phyloP scores from a whole-genome alignment of 2,797 vertebrate species.

The Amblyraja radiata region DNA sequence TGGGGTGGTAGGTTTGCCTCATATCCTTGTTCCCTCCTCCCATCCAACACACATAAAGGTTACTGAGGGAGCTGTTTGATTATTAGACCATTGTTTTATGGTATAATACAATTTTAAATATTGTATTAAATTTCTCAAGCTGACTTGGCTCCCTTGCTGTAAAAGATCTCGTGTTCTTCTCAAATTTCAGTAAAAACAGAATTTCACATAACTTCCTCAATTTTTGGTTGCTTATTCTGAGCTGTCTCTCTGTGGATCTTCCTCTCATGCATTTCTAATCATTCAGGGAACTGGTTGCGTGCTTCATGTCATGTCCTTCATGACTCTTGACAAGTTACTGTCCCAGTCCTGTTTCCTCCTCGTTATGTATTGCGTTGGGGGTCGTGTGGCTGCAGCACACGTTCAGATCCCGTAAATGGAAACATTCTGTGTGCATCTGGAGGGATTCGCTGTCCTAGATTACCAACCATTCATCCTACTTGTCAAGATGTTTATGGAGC shows the following conservation, averaged over 20 bases:
- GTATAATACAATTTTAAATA: background rate
- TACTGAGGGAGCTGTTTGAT: background rate
- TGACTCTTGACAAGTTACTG: background rate
- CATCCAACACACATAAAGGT: background rate
- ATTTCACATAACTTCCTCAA: background rate
- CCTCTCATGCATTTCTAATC: background rate
- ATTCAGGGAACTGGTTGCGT: background rate
- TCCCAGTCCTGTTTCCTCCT: background rate
- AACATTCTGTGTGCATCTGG: background rate
- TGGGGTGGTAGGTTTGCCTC: too few species aligned
- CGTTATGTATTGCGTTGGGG: too few species aligned
- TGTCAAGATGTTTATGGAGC: slow-evolving; percentile 4
- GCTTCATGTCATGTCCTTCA: background rate
- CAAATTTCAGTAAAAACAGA: background rate
- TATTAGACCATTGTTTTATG: background rate
- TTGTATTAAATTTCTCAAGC: background rate
- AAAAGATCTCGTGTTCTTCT: background rate
- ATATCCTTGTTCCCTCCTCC: too few species aligned
- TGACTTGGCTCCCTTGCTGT: background rate
- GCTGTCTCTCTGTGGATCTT: background rate
- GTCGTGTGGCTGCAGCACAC: background rate
- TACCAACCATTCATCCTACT: background rate
- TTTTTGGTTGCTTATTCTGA: background rate
- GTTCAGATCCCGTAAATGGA: background rate
- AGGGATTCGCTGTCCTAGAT: slow-evolving; percentile 24